phyloP scores from a whole-genome alignment of 2,797 vertebrate species.

The Gallinago solitaria region DNA sequence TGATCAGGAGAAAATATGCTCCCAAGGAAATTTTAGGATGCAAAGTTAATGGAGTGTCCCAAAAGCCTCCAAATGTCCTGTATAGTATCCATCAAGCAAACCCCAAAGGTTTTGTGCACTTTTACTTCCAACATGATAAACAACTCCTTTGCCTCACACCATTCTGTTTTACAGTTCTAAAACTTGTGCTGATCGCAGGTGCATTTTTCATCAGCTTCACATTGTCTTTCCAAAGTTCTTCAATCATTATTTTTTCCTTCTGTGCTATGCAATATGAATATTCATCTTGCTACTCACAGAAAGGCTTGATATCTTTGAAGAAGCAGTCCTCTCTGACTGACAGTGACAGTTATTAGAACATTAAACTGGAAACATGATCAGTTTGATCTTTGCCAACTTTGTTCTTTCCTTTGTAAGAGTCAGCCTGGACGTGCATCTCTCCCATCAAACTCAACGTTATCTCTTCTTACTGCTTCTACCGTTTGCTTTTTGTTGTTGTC shows the following conservation, averaged over 20 bases:
- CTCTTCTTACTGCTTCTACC: not conserved
- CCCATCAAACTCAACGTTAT: not conserved
- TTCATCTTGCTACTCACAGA: slow-evolving; percentile 19
- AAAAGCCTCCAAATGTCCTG: slow-evolving; percentile 61
- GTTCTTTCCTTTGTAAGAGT: slow-evolving; percentile 31
- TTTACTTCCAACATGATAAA: slow-evolving; percentile 51
- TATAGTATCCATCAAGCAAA: slow-evolving; percentile 58
- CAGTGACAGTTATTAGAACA: slow-evolving; percentile 46
- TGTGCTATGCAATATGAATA: slow-evolving; percentile 48
- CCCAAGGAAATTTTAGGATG: slow-evolving; percentile 66
- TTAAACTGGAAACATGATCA: slow-evolving; percentile 37
- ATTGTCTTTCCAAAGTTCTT: slow-evolving; percentile 57
- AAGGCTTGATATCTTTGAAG: slow-evolving; percentile 46
- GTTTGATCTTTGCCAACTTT: slow-evolving; percentile 62
- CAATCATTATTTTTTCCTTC: slow-evolving; percentile 6
- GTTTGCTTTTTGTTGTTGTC: not conserved
- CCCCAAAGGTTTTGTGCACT: slow-evolving; percentile 56
- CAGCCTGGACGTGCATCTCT: not conserved
- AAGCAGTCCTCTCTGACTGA: slow-evolving; percentile 19
- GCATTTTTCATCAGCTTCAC: slow-evolving; percentile 52
- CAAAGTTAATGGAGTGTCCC: slow-evolving; percentile 66
- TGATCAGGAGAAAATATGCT: slow-evolving; percentile 48
- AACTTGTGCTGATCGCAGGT: not conserved
- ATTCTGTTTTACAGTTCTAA: slow-evolving; percentile 18
- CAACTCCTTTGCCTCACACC: slow-evolving; percentile 16